Conservation (phyloP, 2,888 invertebrate species). For the Caradrina kadenii region DNA sequence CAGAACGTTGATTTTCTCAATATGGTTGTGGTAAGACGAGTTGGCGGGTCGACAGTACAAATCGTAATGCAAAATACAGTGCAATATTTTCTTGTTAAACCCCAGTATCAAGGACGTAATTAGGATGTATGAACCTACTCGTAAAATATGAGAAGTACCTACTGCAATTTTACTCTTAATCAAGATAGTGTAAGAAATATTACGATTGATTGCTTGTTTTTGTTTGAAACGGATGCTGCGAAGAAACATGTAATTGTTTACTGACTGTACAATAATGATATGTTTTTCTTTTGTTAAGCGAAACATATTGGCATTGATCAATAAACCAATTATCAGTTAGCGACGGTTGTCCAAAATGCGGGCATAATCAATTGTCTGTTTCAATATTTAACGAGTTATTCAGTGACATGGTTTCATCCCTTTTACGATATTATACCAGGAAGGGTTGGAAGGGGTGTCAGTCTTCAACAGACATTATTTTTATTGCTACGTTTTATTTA, state of each 20-base stretch:
- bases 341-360: slow-evolving; percentile 52
- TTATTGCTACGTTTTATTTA: slow-evolving; percentile 64
- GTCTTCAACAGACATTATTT: slow-evolving; percentile 31
- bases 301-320: slow-evolving; percentile 22
- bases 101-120: slow-evolving; percentile 44
- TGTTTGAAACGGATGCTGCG: neutral
- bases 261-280: slow-evolving; percentile 11
- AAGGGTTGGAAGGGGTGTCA: slow-evolving; percentile 61
- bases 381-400: slow-evolving; percentile 27
- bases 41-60: slow-evolving; percentile 34
- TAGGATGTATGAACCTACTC: slow-evolving; percentile 28
- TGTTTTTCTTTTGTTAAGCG: slow-evolving; percentile 13
- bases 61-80: slow-evolving; percentile 35
- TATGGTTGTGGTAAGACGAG: slow-evolving; percentile 37
- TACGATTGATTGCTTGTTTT: slow-evolving; percentile 31
- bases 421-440: slow-evolving; percentile 57
- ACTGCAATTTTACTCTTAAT: slow-evolving; percentile 34
- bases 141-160: slow-evolving; percentile 32
- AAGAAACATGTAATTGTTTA: neutral
- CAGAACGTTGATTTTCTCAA: slow-evolving; percentile 53
- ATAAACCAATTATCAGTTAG: slow-evolving; percentile 40
- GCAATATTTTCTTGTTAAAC: slow-evolving; percentile 55
- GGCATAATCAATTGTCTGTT: slow-evolving; percentile 49
- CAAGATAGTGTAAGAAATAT: slow-evolving; percentile 49
- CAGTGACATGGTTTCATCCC: slow-evolving; percentile 29